Percentiles rank a stretch among this genome's conserved stretches.
Conservation (phyloP, 1,140 invertebrate species). For the Drosophila leontia region DNA sequence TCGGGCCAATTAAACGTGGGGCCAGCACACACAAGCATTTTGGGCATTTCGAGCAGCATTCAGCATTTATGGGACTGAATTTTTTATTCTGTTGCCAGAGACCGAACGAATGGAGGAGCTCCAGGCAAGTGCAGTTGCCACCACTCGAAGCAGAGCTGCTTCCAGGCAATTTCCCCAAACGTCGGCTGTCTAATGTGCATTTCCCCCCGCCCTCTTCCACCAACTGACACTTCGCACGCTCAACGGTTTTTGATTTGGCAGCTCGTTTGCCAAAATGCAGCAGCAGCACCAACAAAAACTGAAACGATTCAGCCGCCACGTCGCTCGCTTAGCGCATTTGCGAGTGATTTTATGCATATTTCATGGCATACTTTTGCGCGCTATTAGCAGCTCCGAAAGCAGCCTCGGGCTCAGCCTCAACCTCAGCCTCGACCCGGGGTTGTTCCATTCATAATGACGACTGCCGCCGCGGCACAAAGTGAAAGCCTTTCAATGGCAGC, state of each 20-base stretch:
- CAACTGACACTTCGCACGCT: conserved; percentile 65
- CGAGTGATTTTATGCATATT: conserved; percentile 75
- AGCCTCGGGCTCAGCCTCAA: not conserved
- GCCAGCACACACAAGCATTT: conserved; percentile 15
- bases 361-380: conserved; percentile 56
- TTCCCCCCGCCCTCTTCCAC: conserved; percentile 12
- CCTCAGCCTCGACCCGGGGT: not conserved
- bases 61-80: conserved; percentile 21
- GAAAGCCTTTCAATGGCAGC: conserved; percentile 47
- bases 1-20: conserved; percentile 33
- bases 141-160: conserved; percentile 8
- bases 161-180: conserved; percentile 46
- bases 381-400: conserved; percentile 37
- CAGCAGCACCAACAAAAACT: conserved; percentile 21
- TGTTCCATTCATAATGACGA: conserved; percentile 41
- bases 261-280: conserved; percentile 68
- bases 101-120: not conserved
- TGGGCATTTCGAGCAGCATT: conserved; percentile 2
- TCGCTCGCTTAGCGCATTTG: conserved; percentile 48
- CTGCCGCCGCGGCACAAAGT: conserved; percentile 8
- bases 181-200: conserved; percentile 51
- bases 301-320: conserved; percentile 37
- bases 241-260: conserved; percentile 74
- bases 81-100: conserved; percentile 11
- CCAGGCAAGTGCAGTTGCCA: conserved; percentile 8